A percentile compares a stretch with the other conserved stretches of the same genome.
Conservation (phyloP, 1,140 invertebrate species). For the Procambarus virginalis region DNA sequence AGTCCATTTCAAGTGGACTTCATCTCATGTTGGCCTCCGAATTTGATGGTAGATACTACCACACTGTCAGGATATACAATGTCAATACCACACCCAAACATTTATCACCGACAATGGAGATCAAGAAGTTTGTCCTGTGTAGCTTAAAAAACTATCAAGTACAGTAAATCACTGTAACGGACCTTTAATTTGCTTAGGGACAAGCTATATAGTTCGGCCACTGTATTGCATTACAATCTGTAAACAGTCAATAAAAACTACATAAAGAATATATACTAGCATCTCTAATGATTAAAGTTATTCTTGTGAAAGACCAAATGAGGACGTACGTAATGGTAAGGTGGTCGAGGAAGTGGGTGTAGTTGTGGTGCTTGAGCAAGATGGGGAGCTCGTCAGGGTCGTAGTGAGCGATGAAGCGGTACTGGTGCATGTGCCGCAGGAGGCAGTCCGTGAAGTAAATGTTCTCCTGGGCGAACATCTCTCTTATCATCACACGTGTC, state of each 20-base stretch:
- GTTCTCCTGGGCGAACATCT: conserved; percentile 81
- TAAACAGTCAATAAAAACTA: not conserved
- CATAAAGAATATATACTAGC: not conserved
- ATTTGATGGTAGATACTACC: no score
- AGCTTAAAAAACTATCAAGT: no score
- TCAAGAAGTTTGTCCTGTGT: no score
- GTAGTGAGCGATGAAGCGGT: conserved; percentile 61
- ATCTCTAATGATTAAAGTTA: not conserved
- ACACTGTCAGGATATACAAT: no score
- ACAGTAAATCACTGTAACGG: no score
- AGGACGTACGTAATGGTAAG: conserved; percentile 7
- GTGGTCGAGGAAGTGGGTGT: conserved; percentile 32
- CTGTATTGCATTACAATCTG: not conserved
- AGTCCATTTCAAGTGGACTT: no score
- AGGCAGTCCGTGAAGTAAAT: conserved; percentile 82
- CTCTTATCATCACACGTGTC: conserved; percentile 77
- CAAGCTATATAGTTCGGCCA: no score
- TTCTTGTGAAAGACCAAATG: not conserved
- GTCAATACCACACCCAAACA: no score
- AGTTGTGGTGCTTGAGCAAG: conserved; percentile 36
- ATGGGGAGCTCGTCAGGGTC: conserved; percentile 67
- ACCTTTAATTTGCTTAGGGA: no score
- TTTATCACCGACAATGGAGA: no score
- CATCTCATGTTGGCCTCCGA: no score
- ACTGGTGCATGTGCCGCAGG: conserved; percentile 59